Evolutionary conservation across 1,140 invertebrate genomes (phyloP), one percentile per base, ranked within the genome.

Genomic region (Eufriesea mexicana): DNA sequence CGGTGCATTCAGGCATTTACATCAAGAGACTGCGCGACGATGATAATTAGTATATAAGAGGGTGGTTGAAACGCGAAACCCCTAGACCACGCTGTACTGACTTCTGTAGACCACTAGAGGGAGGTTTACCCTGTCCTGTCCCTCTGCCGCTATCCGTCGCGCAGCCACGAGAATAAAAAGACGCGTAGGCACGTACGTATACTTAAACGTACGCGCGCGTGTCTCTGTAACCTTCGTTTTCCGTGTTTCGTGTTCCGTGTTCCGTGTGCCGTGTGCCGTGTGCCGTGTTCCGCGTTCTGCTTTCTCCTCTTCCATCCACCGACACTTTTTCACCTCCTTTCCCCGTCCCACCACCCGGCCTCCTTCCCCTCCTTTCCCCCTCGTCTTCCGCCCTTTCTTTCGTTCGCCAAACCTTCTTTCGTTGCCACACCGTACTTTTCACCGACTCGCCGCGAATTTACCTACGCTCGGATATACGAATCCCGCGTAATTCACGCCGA

Each of bases 31-130:
- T 90, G 81, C 90, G 77, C 77, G 85, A 93, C 88, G 91, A 92
- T 92, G 92, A 93, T 94, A 94, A 94, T 94, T 94, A 93, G 93
- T 93, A 89, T 86, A 90, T 90, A 91, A 93, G 92, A 85, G 91
- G 86, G 70, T 89, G 84, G 86, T 86, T 91, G 89, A 92, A 91
- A 92, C 89, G 89, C 90, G 87, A 89, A 91, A 89, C 88, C 90
- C 86, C 90, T 91, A 91, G 90, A 91, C 86, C 86, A 86, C 91
- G 89, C 90, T 82, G 88, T 83, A 86, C 91, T 92, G 92, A 92
- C 85, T 92, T 93, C 86, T 93, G 87, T 92, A 93, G 92, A 92
- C 90, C 91, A 91, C 92, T 93, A 89, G 74, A 91, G 85, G 90
- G 45, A 78, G 77, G 72, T 88, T 83, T 78, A 84, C 81, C 84